Evolutionary conservation across 2,113 vertebrate species (phyloP).

Genomic region (Tachysurus fulvidraco): DNA sequence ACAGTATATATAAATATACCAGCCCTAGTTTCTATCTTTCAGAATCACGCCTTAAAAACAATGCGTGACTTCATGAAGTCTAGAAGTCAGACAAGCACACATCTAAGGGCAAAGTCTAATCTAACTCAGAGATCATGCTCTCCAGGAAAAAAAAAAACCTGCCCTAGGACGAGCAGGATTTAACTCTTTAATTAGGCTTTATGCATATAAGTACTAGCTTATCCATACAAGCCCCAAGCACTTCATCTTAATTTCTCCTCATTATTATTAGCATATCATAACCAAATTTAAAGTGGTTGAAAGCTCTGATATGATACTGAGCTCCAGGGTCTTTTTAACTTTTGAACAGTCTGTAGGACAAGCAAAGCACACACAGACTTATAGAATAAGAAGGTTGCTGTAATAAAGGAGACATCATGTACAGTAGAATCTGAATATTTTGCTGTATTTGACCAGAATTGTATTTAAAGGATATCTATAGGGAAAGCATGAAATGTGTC

Average conservation of each 20-base stretch:
- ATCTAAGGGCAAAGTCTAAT: conserved; percentile 45
- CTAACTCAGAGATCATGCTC: conserved; percentile 30
- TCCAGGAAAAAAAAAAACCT: conserved; percentile 22
- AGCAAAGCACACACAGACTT: background rate
- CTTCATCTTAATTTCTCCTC: conserved; percentile 48
- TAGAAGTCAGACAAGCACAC: conserved; percentile 24
- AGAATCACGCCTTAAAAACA: conserved; percentile 19
- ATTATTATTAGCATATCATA: conserved; percentile 59
- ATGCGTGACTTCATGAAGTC: conserved; percentile 31
- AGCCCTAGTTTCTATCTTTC: background rate
- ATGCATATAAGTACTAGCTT: conserved; percentile 42
- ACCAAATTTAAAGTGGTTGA: conserved; percentile 48
- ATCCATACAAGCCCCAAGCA: conserved; percentile 46
- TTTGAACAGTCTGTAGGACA: conserved; percentile 46
- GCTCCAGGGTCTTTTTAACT: conserved; percentile 44
- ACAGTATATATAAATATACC: too few relatives aligned
- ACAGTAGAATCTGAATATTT: background rate
- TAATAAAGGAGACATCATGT: background rate
- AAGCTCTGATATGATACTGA: conserved; percentile 51
- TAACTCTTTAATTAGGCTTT: conserved; percentile 60
- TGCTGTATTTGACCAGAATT: background rate
- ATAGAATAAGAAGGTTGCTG: background rate
- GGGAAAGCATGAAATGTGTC: background rate
- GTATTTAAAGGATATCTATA: too few relatives aligned
- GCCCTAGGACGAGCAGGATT: conserved; percentile 44